phyloP scores from a whole-genome alignment of 2,113 vertebrate species.

The Scolopax mira region DNA sequence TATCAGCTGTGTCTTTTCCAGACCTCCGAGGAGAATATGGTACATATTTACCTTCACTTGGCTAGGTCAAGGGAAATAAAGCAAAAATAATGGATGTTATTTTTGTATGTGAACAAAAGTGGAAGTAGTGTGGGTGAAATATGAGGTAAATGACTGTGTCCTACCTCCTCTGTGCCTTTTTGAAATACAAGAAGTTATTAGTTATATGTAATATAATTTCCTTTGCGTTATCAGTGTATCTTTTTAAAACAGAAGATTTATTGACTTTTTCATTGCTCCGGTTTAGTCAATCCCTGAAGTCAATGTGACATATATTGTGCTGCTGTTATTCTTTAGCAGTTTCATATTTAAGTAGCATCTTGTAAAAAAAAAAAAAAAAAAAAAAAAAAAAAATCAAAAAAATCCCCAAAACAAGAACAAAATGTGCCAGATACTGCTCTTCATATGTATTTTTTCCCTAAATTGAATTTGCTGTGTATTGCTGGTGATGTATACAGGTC shows the following conservation, averaged over 20 bases:
- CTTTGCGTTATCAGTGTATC: conserved; percentile 26
- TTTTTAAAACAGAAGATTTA: conserved; percentile 42
- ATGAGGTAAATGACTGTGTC: conserved; percentile 39
- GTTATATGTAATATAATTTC: conserved; percentile 38
- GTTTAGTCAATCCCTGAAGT: background rate
- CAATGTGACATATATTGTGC: background rate
- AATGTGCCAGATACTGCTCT: background rate
- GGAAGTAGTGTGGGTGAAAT: conserved; percentile 50
- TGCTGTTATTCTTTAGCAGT: background rate
- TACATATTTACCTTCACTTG: conserved; percentile 61
- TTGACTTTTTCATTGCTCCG: conserved; percentile 13
- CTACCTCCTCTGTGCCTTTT: conserved; percentile 46
- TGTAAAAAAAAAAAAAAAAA: background rate
- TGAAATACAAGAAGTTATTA: conserved; percentile 36
- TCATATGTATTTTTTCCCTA: background rate
- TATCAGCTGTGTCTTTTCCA: conserved; percentile 59
- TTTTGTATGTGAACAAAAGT: conserved; percentile 52
- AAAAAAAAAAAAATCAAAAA: too few species aligned
- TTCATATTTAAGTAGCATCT: background rate
- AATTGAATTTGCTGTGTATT: background rate
- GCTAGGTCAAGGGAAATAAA: conserved; percentile 71
- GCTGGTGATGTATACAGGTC: background rate
- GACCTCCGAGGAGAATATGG: conserved; percentile 50
- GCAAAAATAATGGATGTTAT: conserved; percentile 64
- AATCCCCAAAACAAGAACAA: background rate